Conservation (phyloP, 2,113 vertebrate genomes). For the Rhabdomys dilectus region DNA sequence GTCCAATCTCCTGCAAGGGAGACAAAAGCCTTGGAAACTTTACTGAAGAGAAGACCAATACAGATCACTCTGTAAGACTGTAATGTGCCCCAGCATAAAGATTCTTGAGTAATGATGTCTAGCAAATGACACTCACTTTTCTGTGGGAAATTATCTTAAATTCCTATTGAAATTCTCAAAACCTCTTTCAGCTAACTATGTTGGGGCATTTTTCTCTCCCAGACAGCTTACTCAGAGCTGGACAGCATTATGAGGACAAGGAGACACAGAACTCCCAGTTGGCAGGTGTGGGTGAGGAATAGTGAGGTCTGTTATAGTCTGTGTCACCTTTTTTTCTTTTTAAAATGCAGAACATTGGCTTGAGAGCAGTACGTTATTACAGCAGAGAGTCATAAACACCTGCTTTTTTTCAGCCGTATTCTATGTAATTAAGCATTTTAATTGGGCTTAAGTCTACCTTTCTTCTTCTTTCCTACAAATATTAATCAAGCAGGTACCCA, state of each 20-base stretch:
- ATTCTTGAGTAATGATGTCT: background rate
- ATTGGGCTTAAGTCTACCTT: background rate
- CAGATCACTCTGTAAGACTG: background rate
- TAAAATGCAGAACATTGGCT: too few relatives aligned
- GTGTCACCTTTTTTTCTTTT: too few relatives aligned
- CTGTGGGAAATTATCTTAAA: background rate
- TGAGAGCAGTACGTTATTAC: background rate
- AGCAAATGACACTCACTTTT: background rate
- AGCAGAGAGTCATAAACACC: background rate
- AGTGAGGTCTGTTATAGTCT: too few relatives aligned
- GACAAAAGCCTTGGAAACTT: background rate
- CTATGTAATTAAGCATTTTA: background rate
- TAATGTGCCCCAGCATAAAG: background rate
- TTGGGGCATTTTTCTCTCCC: background rate
- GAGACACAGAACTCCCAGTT: too few relatives aligned
- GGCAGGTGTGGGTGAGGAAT: too few relatives aligned
- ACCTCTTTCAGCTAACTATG: background rate
- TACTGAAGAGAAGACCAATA: background rate
- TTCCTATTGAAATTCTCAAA: background rate
- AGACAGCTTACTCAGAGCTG: background rate
- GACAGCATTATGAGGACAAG: background rate
- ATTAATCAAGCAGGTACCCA: background rate
- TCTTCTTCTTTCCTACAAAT: background rate
- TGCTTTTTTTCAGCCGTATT: background rate
- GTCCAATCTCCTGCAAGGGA: background rate